A percentile compares a stretch with the other conserved stretches of the same genome.
Evolutionary conservation across 2,797 vertebrate genomes (phyloP).

Genomic region (Gorsachius magnificus): DNA sequence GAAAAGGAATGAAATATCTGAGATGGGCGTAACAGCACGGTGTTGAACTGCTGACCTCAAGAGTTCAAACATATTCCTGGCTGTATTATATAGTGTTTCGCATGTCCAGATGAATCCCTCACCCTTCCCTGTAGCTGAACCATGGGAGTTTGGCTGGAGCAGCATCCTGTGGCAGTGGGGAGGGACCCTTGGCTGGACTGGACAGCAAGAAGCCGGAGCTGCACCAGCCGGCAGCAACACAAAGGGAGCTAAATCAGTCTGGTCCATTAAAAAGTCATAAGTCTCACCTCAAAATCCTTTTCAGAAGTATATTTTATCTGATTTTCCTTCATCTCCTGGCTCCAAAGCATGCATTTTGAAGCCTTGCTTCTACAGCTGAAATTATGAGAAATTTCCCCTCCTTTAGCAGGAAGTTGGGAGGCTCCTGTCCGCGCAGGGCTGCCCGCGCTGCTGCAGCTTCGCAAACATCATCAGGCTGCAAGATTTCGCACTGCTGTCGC

Average conservation of each 20-base stretch:
- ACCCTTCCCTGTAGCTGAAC: not conserved
- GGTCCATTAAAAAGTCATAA: not conserved
- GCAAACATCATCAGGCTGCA: not conserved
- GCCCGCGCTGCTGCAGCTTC: not conserved
- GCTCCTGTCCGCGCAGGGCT: rapidly evolving
- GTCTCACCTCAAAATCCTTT: not conserved
- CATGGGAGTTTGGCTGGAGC: not conserved
- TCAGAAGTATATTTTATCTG: not conserved
- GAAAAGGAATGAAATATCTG: not conserved
- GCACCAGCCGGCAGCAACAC: not conserved
- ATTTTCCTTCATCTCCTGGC: not conserved
- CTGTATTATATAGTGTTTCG: rapidly evolving
- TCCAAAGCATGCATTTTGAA: not conserved
- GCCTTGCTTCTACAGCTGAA: not conserved
- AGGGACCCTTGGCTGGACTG: not conserved
- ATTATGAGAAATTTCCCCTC: not conserved
- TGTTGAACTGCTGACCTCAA: not conserved
- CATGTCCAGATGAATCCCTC: not conserved
- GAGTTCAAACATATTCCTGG: not conserved
- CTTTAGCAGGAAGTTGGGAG: not conserved
- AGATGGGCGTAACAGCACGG: rapidly evolving
- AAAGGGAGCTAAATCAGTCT: not conserved
- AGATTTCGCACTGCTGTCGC: rapidly evolving
- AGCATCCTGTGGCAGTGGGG: not conserved
- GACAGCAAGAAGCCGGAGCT: not conserved